Base-by-base conservation (phyloP, 1,140 invertebrate genomes). In the Campoletis sonorensis region DNA sequence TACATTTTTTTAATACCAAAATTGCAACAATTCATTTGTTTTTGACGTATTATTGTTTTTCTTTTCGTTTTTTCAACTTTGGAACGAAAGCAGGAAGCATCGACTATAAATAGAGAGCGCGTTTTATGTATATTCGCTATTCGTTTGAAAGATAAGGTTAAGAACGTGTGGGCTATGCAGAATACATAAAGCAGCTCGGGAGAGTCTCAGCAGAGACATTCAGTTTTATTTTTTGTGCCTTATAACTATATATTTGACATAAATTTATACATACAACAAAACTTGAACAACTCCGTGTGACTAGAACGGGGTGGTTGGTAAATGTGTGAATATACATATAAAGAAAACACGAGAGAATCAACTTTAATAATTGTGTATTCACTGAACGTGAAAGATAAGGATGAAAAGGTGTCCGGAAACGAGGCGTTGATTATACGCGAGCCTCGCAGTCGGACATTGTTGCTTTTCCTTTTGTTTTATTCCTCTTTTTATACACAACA, bases 351-450 rank as follows among this genome's bases (percentile, higher is more conserved):
- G 64, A 33, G 30, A 18, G 58, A 40, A 75, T 80, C 11, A 76
- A 82, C 37, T 82, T 80, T 79, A 82, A 70, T 82, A 82, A 80
- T 82, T 82, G 72, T 82, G 73, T 79, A 80, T 82, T 82, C 79
- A 82, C 79, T 77, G 70, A 68, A 82, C 81, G 81, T 82, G 58
- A 80, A 80, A 80, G 81, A 82, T 82, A 82, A 82, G 79, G 81
- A 76, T 77, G 76, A 79, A 82, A 82, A 82, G 79, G 81, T 82
- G 81, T 82, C 81, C 81, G 81, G 81, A 82, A 82, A 79, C 49
- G 81, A 82, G 76, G 40, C 78, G 70, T 82, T 80, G 81, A 82
- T 82, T 82, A 82, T 58, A 67, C 21, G 40, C 68, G 30, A 45
- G 33, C n/a, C 40, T 23, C 70, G 70, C 16, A 37, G 21, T 72